phyloP scores from a whole-genome alignment of 2,888 invertebrate species.

The Neoitamus cyanurus region DNA sequence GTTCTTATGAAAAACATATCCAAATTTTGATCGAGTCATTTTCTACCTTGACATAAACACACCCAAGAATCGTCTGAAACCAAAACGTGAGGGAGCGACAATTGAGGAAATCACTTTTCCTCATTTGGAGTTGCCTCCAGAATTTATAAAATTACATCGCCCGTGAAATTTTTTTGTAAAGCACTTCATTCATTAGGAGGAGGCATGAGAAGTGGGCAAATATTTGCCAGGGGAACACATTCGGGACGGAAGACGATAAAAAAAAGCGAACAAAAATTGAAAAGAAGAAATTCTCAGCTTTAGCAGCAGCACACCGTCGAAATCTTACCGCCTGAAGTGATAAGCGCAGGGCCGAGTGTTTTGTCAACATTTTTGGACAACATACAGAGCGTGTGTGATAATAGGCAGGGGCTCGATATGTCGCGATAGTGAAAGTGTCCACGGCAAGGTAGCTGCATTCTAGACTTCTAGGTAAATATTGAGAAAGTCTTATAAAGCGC shows the following conservation, averaged over 20 bases:
- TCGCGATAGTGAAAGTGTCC: slow-evolving; percentile 15
- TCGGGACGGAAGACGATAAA: slow-evolving; percentile 24
- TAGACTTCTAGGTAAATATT: slow-evolving; percentile 32
- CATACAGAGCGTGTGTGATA: neutral
- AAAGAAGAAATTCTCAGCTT: neutral
- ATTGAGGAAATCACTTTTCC: slow-evolving; percentile 7
- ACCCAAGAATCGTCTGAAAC: neutral
- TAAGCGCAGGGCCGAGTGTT: neutral
- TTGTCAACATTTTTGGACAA: slow-evolving; percentile 10
- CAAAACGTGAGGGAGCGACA: neutral
- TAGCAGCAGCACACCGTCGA: neutral
- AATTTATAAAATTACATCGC: neutral
- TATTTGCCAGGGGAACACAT: neutral
- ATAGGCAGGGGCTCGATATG: neutral
- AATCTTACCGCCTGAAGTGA: neutral
- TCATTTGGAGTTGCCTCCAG: neutral
- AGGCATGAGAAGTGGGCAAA: neutral
- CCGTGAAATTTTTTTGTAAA: slow-evolving; percentile 2
- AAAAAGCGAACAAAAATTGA: neutral
- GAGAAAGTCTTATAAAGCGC: neutral
- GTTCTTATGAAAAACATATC: too few relatives aligned
- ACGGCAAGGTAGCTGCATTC: slow-evolving; percentile 25
- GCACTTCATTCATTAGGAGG: slow-evolving; percentile 25
- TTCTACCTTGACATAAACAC: neutral
- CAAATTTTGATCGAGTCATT: neutral